Percentiles rank a stretch among this genome's conserved stretches.
Evolutionary conservation across 2,113 vertebrate species (phyloP).

Genomic region (Poeciliopsis prolifica): DNA sequence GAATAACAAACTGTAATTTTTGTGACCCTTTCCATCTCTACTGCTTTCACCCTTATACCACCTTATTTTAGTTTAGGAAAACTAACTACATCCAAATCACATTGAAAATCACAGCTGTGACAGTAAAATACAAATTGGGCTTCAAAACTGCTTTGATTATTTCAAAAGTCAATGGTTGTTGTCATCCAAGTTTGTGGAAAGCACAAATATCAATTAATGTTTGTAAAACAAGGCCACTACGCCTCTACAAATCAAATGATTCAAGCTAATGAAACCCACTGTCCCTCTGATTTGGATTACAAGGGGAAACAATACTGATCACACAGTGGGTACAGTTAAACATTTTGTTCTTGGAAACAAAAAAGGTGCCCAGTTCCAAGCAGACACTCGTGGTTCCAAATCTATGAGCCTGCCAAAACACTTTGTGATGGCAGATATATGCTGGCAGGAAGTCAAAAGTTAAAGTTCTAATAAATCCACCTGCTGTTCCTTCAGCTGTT

Average conservation of each 20-base stretch:
- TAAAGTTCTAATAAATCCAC: slow-evolving; percentile 18
- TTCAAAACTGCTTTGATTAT: no score
- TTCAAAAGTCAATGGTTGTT: background rate
- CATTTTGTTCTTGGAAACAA: slow-evolving; percentile 12
- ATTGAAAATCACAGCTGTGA: no score
- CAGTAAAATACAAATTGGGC: no score
- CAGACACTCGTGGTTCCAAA: background rate
- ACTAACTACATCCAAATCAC: background rate
- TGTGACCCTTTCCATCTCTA: no score
- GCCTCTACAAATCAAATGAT: background rate
- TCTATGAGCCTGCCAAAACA: background rate
- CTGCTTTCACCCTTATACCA: no score
- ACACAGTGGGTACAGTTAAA: background rate
- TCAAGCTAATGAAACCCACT: background rate
- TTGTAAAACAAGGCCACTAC: background rate
- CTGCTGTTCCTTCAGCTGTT: slow-evolving; percentile 6
- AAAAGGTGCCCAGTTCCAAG: background rate
- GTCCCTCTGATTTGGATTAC: background rate
- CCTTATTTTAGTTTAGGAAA: background rate
- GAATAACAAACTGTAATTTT: no score
- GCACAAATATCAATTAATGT: background rate
- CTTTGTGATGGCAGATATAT: background rate
- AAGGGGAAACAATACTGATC: slow-evolving; percentile 6
- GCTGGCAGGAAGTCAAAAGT: slow-evolving; percentile 6
- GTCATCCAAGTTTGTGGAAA: background rate